These are phyloP conservation scores for Leptinotarsa haldemani DNA, from an alignment of 2,888 invertebrate genomes.

Conservation along the genomic window DNA sequence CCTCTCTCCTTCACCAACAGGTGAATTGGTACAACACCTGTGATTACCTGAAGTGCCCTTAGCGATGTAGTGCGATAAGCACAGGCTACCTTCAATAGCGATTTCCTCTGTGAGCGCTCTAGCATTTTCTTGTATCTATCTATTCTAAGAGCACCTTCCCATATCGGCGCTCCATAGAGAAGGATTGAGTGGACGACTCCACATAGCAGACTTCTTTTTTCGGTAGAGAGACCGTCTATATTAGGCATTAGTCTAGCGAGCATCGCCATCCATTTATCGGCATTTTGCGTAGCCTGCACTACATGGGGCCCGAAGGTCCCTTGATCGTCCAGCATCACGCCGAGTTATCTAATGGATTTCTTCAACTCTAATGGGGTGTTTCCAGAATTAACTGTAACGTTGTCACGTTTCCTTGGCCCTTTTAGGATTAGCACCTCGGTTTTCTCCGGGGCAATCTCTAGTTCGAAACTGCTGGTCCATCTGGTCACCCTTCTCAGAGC, in stretches of 20 bases:
- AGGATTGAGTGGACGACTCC: no score
- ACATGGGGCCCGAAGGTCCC: slow-evolving; percentile 12
- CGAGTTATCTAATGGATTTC: slow-evolving; percentile 28
- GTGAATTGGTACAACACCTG: slow-evolving; percentile 8
- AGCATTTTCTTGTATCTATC: neutral
- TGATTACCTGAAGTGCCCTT: neutral
- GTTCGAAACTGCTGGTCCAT: slow-evolving; percentile 21
- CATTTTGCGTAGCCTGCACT: neutral
- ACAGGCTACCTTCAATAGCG: neutral
- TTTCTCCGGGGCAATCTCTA: slow-evolving; percentile 32
- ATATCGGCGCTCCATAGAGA: no score
- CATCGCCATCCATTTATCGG: neutral
- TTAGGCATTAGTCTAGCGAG: slow-evolving; percentile 24
- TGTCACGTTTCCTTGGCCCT: slow-evolving; percentile 15
- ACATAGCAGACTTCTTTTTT: no score
- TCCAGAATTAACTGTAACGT: neutral
- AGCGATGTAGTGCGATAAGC: slow-evolving; percentile 5
- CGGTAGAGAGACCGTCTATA: neutral
- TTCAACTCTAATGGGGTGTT: slow-evolving; percentile 1
- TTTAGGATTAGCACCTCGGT: slow-evolving; percentile 32
- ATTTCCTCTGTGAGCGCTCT: slow-evolving; percentile 8
- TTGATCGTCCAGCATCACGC: slow-evolving; percentile 19
- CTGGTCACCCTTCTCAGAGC: slow-evolving; percentile 6
- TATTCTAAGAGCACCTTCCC: no score
- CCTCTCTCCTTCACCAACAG: neutral